These are phyloP conservation scores for Troglohyphantes excavatus DNA, from an alignment of 2,888 invertebrate species.

Conservation along the genomic window DNA sequence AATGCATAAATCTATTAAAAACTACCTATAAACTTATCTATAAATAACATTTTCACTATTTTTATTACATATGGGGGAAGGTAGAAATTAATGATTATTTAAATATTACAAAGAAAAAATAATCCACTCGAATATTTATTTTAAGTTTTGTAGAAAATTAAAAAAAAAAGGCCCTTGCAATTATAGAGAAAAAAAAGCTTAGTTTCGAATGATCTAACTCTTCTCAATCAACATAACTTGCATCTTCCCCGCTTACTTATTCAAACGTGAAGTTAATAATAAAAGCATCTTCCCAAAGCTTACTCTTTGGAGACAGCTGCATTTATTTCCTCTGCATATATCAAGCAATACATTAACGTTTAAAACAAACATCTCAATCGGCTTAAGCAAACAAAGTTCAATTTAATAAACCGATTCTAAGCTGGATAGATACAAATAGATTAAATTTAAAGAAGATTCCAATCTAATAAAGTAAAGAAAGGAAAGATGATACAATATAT, in stretches of 20 bases:
- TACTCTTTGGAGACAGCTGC: neutral
- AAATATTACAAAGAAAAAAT: too few species aligned
- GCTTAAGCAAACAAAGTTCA: neutral
- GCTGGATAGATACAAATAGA: neutral
- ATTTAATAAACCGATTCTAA: neutral
- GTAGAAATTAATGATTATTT: too few species aligned
- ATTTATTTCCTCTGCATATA: neutral
- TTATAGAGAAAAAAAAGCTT: neutral
- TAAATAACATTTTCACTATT: too few species aligned
- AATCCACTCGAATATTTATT: neutral
- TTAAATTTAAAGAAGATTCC: neutral
- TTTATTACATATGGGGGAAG: too few species aligned
- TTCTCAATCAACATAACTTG: neutral
- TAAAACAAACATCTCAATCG: constrained; percentile 1
- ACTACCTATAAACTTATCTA: too few species aligned
- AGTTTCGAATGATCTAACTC: neutral
- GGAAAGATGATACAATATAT: neutral
- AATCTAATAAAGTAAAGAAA: neutral
- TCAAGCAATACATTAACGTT: neutral
- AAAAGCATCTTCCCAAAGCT: neutral
- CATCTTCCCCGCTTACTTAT: neutral
- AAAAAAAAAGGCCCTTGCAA: neutral
- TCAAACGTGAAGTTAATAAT: neutral
- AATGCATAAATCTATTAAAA: too few species aligned
- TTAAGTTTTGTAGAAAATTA: neutral